These are phyloP conservation scores for Cephalopterus ornatus DNA, from an alignment of 2,113 vertebrate genomes.

Conservation along the genomic window DNA sequence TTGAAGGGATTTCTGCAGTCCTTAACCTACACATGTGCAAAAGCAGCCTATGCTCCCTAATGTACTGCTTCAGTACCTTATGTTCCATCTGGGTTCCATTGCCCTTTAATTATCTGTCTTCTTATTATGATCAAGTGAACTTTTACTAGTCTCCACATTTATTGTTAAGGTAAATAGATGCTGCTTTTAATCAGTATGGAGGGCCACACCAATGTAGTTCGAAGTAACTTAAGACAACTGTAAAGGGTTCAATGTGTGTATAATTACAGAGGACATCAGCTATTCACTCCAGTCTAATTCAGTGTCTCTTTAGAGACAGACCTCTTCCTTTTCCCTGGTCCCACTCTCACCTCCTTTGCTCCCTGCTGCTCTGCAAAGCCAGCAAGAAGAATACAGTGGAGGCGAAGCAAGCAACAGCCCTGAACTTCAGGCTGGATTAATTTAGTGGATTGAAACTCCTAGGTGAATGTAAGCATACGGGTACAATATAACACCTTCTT, in stretches of 20 bases:
- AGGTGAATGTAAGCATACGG: background rate
- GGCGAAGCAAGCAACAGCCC: background rate
- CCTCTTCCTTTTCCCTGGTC: background rate
- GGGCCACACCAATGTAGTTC: slow-evolving; percentile 56
- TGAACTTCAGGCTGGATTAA: background rate
- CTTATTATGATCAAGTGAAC: slow-evolving; percentile 75
- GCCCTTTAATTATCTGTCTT: slow-evolving; percentile 67
- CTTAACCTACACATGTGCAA: background rate
- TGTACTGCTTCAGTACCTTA: background rate
- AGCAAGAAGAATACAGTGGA: background rate
- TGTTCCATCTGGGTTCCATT: slow-evolving; percentile 70
- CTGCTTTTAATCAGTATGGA: slow-evolving; percentile 75
- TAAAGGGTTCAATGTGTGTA: slow-evolving; percentile 71
- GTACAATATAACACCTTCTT: slow-evolving; percentile 15
- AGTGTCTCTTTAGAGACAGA: slow-evolving; percentile 43
- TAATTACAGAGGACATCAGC: slow-evolving; percentile 71
- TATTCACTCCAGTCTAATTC: slow-evolving; percentile 63
- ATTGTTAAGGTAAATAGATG: slow-evolving; percentile 76
- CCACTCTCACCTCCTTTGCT: background rate
- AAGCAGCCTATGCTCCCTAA: background rate
- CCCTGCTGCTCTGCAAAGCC: background rate
- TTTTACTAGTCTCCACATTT: slow-evolving; percentile 74
- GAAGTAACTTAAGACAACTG: slow-evolving; percentile 78
- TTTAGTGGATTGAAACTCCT: background rate
- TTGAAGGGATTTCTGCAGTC: background rate